Percentiles rank a stretch among this genome's conserved stretches.
phyloP scores from a whole-genome alignment of 2,888 invertebrate genomes.

The Pherbina coryleti region DNA sequence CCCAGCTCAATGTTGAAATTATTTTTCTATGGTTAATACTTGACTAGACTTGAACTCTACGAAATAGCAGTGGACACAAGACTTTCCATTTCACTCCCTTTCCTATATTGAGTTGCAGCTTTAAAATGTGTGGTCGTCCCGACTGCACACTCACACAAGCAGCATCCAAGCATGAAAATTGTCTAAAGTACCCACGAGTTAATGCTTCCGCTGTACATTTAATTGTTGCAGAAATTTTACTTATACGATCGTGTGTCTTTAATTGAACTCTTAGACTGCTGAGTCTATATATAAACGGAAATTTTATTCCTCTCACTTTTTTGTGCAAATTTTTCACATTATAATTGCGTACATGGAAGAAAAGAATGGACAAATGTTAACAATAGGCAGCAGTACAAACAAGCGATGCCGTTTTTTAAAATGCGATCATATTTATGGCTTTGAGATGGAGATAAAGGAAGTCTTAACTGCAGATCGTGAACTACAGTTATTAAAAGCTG shows the following conservation, averaged over 20 bases:
- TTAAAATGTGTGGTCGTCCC: not conserved
- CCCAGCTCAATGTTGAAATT: not conserved
- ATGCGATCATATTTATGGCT: no score
- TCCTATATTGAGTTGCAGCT: not conserved
- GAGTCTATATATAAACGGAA: not conserved
- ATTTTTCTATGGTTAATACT: not conserved
- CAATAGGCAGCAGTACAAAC: not conserved
- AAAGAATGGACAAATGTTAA: not conserved
- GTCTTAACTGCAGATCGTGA: no score
- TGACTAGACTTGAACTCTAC: not conserved
- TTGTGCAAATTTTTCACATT: not conserved
- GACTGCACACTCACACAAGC: not conserved
- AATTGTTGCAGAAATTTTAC: not conserved
- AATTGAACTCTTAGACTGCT: not conserved
- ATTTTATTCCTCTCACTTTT: conserved; percentile 23
- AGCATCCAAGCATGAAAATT: conserved; percentile 1
- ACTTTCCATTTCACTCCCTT: not conserved
- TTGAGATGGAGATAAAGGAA: no score
- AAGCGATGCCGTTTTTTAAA: no score
- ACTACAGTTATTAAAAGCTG: no score
- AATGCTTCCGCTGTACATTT: conserved; percentile 11
- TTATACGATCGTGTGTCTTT: conserved; percentile 12
- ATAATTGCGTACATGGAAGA: conserved; percentile 21
- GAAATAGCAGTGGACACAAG: not conserved
- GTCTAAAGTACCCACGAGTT: not conserved